phyloP scores from a whole-genome alignment of 2,113 vertebrate species.

The Poeciliopsis occidentalis region DNA sequence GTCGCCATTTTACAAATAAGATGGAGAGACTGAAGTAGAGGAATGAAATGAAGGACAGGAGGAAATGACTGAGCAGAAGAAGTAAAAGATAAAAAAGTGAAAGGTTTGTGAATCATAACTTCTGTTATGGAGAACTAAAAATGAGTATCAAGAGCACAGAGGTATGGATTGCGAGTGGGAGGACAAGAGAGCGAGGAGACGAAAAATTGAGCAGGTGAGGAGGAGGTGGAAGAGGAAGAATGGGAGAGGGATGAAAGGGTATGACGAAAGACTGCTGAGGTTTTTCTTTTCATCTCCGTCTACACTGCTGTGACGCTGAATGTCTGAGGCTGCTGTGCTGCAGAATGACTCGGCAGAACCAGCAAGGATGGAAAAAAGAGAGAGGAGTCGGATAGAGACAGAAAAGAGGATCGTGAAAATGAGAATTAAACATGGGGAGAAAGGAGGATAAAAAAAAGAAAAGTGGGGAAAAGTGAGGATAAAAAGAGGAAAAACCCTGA shows the following conservation, averaged over 20 bases:
- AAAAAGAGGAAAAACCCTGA: no score
- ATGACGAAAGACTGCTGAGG: conserved; percentile 52
- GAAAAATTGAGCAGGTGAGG: neutral
- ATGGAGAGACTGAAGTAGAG: neutral
- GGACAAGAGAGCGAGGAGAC: neutral
- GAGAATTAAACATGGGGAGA: no score
- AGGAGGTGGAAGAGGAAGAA: neutral
- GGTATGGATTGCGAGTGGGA: neutral
- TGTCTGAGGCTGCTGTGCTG: conserved; percentile 47
- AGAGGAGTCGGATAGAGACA: neutral
- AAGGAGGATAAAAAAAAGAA: no score
- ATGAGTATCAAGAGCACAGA: conserved; percentile 10
- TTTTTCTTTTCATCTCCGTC: conserved; percentile 56
- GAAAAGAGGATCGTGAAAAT: neutral
- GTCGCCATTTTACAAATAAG: neutral
- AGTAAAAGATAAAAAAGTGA: neutral
- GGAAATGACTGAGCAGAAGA: neutral
- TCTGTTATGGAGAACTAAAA: neutral
- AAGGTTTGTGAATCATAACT: neutral
- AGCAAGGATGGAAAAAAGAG: neutral
- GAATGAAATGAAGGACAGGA: neutral
- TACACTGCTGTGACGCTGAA: conserved; percentile 28
- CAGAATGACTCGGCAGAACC: conserved; percentile 64
- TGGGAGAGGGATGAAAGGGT: conserved; percentile 12
- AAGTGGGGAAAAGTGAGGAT: no score